These are phyloP conservation scores for Thymallus thymallus DNA, from an alignment of 2,113 vertebrate genomes.

Conservation along the genomic window DNA sequence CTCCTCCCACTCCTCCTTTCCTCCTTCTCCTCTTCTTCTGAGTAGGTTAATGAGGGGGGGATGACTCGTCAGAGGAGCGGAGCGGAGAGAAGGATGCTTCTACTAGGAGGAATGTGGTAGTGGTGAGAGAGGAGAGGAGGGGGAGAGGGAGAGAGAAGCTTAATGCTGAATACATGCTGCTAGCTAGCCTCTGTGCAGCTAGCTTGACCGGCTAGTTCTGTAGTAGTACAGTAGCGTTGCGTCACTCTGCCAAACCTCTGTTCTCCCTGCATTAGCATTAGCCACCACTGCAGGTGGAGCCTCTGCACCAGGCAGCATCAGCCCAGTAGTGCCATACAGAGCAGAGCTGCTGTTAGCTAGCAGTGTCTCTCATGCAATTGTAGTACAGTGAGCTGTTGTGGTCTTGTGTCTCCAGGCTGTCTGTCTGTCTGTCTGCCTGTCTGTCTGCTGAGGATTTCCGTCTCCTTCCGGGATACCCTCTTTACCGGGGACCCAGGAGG, in stretches of 20 bases:
- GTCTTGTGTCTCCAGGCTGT: slow-evolving; percentile 31
- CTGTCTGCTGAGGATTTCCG: slow-evolving; percentile 68
- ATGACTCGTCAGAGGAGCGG: slow-evolving; percentile 28
- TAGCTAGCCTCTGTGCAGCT: too few species aligned
- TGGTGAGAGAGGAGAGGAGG: slow-evolving; percentile 72
- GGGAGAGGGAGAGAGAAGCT: slow-evolving; percentile 23
- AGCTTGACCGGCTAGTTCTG: too few species aligned
- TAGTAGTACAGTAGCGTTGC: slow-evolving; percentile 11
- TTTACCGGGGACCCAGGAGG: slow-evolving; percentile 31
- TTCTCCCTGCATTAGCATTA: slow-evolving; percentile 3
- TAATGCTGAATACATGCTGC: slow-evolving; percentile 42
- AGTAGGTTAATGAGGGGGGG: not conserved
- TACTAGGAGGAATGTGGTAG: slow-evolving; percentile 86
- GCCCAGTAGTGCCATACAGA: too few species aligned
- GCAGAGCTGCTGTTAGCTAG: slow-evolving; percentile 35
- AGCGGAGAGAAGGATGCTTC: slow-evolving; percentile 52
- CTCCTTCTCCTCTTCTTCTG: slow-evolving; percentile 5
- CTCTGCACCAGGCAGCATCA: too few species aligned
- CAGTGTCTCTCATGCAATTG: slow-evolving; percentile 41
- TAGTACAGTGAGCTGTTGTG: slow-evolving; percentile 18
- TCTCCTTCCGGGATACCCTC: slow-evolving; percentile 61
- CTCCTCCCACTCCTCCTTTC: slow-evolving; percentile 39
- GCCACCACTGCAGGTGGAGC: slow-evolving; percentile 8
- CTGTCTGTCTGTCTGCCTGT: not conserved
- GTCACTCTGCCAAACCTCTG: slow-evolving; percentile 58